Conservation (phyloP, 2,797 vertebrate species). For the Pachyuromys duprasi region DNA sequence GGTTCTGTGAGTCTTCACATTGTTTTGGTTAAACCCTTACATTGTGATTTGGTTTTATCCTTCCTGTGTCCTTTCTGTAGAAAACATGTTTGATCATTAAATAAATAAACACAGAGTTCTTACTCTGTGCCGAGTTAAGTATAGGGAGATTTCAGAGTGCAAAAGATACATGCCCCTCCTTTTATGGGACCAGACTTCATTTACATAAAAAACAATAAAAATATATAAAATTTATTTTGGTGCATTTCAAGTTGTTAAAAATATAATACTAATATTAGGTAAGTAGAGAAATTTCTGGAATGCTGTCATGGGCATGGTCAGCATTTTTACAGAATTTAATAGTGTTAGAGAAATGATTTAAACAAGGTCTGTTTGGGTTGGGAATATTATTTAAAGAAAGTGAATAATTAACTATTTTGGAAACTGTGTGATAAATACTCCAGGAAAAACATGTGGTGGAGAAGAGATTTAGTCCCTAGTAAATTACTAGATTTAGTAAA, state of each 20-base stretch:
- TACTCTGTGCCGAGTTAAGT: constrained; percentile 3
- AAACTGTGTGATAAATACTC: background rate
- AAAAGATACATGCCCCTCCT: background rate
- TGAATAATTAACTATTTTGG: background rate
- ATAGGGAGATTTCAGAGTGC: background rate
- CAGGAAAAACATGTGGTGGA: background rate
- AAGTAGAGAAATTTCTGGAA: background rate
- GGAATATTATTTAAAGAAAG: background rate
- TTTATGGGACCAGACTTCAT: background rate
- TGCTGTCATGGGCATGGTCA: background rate
- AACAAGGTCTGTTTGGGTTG: background rate
- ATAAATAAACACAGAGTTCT: background rate
- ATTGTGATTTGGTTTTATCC: background rate
- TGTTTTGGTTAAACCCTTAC: background rate
- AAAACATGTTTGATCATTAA: background rate
- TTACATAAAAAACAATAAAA: background rate
- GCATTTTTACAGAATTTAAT: background rate
- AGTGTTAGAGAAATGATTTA: background rate
- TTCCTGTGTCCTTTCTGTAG: background rate
- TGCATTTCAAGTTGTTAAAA: background rate
- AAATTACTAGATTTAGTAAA: too few relatives aligned
- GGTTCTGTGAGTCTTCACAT: constrained; percentile 14
- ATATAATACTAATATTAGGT: background rate
- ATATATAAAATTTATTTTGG: background rate
- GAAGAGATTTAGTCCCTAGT: background rate